Evolutionary conservation across 2,888 invertebrate genomes (phyloP), one percentile per base, ranked within the genome.

Genomic region (Fabriciana adippe): DNA sequence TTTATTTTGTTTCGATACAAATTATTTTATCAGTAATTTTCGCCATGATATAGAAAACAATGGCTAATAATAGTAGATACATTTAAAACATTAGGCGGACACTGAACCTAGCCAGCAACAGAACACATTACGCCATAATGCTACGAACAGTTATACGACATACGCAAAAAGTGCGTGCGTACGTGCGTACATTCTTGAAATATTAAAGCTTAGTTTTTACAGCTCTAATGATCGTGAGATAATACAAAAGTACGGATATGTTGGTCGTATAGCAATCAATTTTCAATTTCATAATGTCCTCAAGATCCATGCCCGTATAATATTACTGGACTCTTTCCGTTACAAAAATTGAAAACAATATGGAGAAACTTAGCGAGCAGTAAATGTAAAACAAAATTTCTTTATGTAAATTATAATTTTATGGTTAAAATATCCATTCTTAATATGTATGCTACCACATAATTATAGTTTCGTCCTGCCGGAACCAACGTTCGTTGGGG

Each of bases 51-150:
- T 48, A 26, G 31, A 16, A 18, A 18, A 51, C 35, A 51, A 61
- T 41, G 21, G 16, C 50, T 8, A 21, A 13, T 41, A 61, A 53
- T 61, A 53, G 61, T 16, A n/a, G n/a, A n/a, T n/a, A 13, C 15
- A 51, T 51, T 53, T 68, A 53, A 45, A 68, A 67, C 68, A 70
- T 70, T 65, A 70, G 62, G 8, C 54, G 70, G n/a, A 8, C 69
- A 64, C 31, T 69, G 69, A 67, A 69, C 69, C 55, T 31, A 21
- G 41, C 50, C 47, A 53, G 47, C 59, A 41, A 51, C 35, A 35
- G 45, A 55, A 66, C 60, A 14, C 61, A 61, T 53, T 51, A 53
- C 18, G 18, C 41, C 61, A 21, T 66, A 66, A 66, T 61, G 66
- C 41, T 50, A n/a, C 41, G 6, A 66, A 66, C 66, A 66, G 61